Base-by-base conservation (phyloP, 2,113 vertebrate species). In the Arenaria interpres region DNA sequence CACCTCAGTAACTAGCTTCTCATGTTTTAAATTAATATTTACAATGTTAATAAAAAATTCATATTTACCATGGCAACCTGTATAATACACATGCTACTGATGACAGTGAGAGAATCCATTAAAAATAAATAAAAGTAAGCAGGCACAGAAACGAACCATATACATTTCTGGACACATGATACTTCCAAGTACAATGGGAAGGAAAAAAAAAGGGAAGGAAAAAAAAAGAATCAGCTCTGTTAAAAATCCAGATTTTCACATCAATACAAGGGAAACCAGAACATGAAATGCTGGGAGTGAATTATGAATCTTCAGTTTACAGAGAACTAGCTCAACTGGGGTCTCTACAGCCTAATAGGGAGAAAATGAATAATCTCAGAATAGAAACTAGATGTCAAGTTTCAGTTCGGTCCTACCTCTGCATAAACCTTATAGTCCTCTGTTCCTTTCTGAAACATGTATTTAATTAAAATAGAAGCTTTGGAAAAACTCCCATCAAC, bases 51-150 rank as follows among this genome's bases (percentile, higher is more conserved):
- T 95, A 80, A 95, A 96, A 92, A 87, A 90, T 54, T 94, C 80
- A 88, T 85, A 80, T 75, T 97, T 94, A 81, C 93, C 85, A 85
- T 93, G 83, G 88, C 51, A 90, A 95, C 88, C 57, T 76, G 59
- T 32, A 82, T 77, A 32, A 84, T 32, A 92, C 19, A 92, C 41
- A 80, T 22, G 53, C 69, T 96, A 59, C 35, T 68, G 72, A 48
- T 53, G 69, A 88, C 14, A 89, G 46, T 30, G n/a, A 93, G 13
- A 75, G 24, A 84, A 78, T 19, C 9, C 28, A 91, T 93, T 81
- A 84, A 85, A 94, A 89, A 96, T 69, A 82, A 88, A 89, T 77
- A 93, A 94, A 89, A 88, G 90, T 88, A 87, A 92, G 46, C 53
- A 81, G 43, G 41, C 41, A 82, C 10, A 50, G 48, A 95, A 93